Evolutionary conservation across 2,797 vertebrate genomes (phyloP).

Genomic region (Lagorchestes hirsutus): DNA sequence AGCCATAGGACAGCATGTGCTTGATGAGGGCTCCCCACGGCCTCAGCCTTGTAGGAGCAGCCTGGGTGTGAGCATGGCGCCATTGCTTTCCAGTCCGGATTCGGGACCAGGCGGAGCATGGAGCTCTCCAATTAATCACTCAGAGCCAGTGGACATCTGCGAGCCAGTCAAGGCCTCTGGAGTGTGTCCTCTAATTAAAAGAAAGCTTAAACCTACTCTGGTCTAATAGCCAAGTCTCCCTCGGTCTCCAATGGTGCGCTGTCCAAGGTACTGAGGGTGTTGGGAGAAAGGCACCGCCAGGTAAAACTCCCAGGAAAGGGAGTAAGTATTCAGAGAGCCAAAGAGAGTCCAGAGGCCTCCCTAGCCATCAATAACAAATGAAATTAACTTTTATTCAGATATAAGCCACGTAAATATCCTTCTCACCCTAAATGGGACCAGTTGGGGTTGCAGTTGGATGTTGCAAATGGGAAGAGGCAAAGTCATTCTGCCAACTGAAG

Average conservation of each 20-base stretch:
- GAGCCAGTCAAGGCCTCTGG: constrained; percentile 42
- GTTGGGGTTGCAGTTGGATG: background rate
- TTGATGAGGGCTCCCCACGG: background rate
- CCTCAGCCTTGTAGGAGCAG: background rate
- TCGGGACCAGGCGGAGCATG: background rate
- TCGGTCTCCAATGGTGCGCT: background rate
- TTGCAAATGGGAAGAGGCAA: background rate
- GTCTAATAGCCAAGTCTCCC: background rate
- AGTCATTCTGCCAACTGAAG: background rate
- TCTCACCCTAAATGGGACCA: background rate
- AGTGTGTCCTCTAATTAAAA: constrained; percentile 64
- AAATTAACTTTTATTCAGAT: background rate
- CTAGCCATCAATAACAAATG: background rate
- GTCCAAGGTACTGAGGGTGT: background rate
- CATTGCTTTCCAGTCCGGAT: background rate
- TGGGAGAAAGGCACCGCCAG: background rate
- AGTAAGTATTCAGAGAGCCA: background rate
- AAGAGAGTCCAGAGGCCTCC: background rate
- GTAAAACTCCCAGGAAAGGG: background rate
- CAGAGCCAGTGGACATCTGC: constrained; percentile 49
- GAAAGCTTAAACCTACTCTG: constrained; percentile 53
- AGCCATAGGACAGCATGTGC: background rate
- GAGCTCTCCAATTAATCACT: constrained; percentile 31
- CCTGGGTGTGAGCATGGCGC: background rate
- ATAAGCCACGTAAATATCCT: background rate